A percentile compares a stretch with the other conserved stretches of the same genome.
Evolutionary conservation across 2,888 invertebrate species (phyloP).

Genomic region (Apamea crenata): DNA sequence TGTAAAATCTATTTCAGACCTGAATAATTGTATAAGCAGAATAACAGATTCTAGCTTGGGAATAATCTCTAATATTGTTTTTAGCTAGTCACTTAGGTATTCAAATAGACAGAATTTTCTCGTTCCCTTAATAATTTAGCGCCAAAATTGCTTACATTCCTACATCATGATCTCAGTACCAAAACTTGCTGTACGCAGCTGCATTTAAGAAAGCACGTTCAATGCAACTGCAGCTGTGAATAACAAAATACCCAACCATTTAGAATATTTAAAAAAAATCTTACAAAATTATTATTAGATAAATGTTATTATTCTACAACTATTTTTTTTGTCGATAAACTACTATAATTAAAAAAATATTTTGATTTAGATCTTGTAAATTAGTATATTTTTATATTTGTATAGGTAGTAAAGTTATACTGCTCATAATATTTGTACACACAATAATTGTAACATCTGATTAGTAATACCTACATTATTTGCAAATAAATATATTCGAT

Average conservation of each 20-base stretch:
- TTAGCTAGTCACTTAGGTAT: background rate
- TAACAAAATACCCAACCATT: too few species aligned
- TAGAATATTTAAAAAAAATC: too few species aligned
- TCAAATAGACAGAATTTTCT: background rate
- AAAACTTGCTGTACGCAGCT: too few species aligned
- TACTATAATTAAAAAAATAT: background rate
- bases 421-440: background rate
- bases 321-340: background rate
- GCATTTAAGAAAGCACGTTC: too few species aligned
- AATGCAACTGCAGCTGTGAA: too few species aligned
- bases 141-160: background rate
- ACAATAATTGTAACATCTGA: background rate
- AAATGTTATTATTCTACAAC: background rate
- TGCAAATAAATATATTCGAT: background rate
- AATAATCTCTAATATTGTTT: background rate
- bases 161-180: background rate
- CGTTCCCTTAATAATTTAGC: background rate
- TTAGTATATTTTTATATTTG: background rate
- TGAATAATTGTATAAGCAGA: background rate
- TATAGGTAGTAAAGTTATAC: background rate
- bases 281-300: background rate
- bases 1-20: background rate
- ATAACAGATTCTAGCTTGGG: background rate
- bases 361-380: background rate
- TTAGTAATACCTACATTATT: background rate